Conservation (phyloP, 2,113 vertebrate species). For the Phocoena sinus region DNA sequence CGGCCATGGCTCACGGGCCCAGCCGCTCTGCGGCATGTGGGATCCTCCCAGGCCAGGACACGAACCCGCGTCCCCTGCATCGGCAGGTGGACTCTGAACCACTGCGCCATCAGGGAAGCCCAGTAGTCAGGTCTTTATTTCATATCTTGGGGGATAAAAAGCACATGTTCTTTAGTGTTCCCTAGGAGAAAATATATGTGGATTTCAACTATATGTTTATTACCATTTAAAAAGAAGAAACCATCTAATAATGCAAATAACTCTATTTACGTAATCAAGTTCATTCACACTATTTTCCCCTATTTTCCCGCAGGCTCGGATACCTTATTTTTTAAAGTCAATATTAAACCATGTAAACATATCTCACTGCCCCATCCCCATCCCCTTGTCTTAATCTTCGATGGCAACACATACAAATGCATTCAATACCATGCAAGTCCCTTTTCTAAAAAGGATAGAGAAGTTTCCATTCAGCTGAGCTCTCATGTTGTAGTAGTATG, state of each 20-base stretch:
- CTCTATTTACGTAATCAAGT: background rate
- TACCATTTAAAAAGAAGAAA: background rate
- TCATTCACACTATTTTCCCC: background rate
- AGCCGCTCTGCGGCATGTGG: too few species aligned
- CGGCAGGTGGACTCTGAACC: too few species aligned
- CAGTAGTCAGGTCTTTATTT: background rate
- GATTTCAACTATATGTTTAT: background rate
- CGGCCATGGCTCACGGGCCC: too few species aligned
- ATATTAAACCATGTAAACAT: background rate
- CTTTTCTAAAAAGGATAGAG: background rate
- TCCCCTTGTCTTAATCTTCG: background rate
- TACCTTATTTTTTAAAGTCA: background rate
- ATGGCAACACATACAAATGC: background rate
- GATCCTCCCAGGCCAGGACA: too few species aligned
- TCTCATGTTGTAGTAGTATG: background rate
- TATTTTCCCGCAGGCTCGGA: background rate
- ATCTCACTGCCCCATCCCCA: fast-evolving
- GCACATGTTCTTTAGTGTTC: background rate
- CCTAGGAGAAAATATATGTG: background rate
- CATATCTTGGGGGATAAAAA: background rate
- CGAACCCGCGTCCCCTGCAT: too few species aligned
- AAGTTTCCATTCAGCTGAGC: background rate
- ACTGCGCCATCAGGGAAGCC: too few species aligned
- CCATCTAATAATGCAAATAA: background rate
- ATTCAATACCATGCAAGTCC: background rate